Evolutionary conservation across 2,888 invertebrate species (phyloP), one percentile per base, ranked within the genome.

Genomic region (Lepidocyrtinus sp.): DNA sequence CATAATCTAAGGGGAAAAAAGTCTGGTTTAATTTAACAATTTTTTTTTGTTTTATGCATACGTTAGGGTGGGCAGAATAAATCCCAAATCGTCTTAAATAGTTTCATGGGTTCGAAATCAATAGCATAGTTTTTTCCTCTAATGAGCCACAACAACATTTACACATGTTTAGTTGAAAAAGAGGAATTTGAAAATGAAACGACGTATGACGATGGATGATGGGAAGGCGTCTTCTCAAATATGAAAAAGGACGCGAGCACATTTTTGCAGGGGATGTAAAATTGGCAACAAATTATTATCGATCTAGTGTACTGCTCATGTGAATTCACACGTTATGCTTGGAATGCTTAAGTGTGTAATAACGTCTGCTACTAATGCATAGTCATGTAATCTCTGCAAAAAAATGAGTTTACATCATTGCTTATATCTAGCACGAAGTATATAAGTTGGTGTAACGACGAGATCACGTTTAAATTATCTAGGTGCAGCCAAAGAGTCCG

Each of bases 391-490:
- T 45, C 72, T 67, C 71, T 72, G 65, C 69, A 50, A 70, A 7
- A 12, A 36, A 36, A 36, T 36, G 12, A 36, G 5, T 36, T 36
- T 36, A n/a, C n/a, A n/a, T n/a, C n/a, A n/a, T n/a, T n/a, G n/a
- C n/a, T n/a, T n/a, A n/a, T n/a, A n/a, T n/a, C n/a, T n/a, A n/a
- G n/a, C n/a, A n/a, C 76, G 59, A 71, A 79, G 70, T 79, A 79
- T 79, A 79, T 64, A 79, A 79, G 74, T 69, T 74, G 79, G 64
- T 68, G 19, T 64, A 27, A 59, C 65, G 15, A 7, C 26, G n/a
- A 17, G 65, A 64, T 70, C 74, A 65, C 75, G 61, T 75, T 80
- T 80, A 80, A 75, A 80, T 75, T 67, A 21, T 46, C 46, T 63
- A 65, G 65, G 62, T 25, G 75, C 71, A 45, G 70, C 75, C 61